These are phyloP conservation scores for Cydia strobilella DNA, from an alignment of 1,140 invertebrate species.

Conservation along the genomic window DNA sequence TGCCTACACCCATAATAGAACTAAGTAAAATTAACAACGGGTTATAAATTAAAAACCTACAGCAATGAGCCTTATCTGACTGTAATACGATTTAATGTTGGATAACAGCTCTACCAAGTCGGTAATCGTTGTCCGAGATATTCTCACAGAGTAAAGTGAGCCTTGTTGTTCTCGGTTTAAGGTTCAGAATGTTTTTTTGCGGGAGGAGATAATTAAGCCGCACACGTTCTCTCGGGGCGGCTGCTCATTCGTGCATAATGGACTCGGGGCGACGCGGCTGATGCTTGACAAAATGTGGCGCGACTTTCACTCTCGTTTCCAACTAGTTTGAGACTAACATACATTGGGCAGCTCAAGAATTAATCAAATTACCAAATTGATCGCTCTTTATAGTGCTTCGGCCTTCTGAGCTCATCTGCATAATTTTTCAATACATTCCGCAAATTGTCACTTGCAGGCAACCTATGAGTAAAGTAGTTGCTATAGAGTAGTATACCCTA, in stretches of 20 bases:
- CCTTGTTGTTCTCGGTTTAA: slow-evolving; percentile 49
- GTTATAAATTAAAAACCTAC: slow-evolving; percentile 38
- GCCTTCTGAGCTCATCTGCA: background rate
- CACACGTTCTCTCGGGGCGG: slow-evolving; percentile 77
- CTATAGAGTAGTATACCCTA: too few relatives aligned
- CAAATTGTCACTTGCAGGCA: background rate
- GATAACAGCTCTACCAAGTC: slow-evolving; percentile 38
- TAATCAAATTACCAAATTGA: background rate
- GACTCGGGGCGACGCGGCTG: slow-evolving; percentile 71
- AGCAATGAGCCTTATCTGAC: slow-evolving; percentile 40
- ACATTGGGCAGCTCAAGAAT: slow-evolving; percentile 11
- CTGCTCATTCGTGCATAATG: slow-evolving; percentile 79
- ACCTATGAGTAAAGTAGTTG: too few relatives aligned
- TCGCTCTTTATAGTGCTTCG: background rate
- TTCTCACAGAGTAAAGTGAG: slow-evolving; percentile 6
- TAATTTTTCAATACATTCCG: slow-evolving; percentile 9
- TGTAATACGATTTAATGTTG: slow-evolving; percentile 40
- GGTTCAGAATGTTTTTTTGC: slow-evolving; percentile 20
- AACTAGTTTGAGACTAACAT: slow-evolving; percentile 55
- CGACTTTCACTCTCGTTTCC: slow-evolving; percentile 75
- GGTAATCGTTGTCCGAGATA: slow-evolving; percentile 39
- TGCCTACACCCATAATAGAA: slow-evolving; percentile 76
- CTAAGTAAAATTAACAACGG: slow-evolving; percentile 51
- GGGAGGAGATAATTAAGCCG: slow-evolving; percentile 66
- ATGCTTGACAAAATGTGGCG: slow-evolving; percentile 75